Evolutionary conservation across 2,113 vertebrate genomes (phyloP), one percentile per base, ranked within the genome.

Genomic region (Megaleporinus macrocephalus): DNA sequence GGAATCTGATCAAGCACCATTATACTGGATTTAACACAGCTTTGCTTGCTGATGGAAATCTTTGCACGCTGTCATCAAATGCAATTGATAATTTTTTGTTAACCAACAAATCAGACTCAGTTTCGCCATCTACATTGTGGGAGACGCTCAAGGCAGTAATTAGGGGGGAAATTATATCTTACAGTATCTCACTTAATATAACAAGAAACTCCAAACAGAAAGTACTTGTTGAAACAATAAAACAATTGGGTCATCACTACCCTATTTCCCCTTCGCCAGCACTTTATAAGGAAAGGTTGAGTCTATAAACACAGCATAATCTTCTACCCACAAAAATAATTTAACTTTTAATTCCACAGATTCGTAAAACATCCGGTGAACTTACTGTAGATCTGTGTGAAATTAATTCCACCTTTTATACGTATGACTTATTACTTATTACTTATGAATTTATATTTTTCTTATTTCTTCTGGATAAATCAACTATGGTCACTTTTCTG

Each of bases 381-480:
- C 36, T 76, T 18, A 62, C 57, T n/a, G 33, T 63, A 0, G 33
- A 76, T 29, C 55, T 14, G 18, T 5, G 13, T 29, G 57, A 63
- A 76, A 76, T 76, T 62, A 76, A 76, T 26, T 55, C 18, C 29
- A 63, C 74, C 5, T 76, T 27, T 18, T 22, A 44, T 24, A 26
- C 24, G 5, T 76, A 44, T 44, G 5, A 44, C 41, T 44, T 10
- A 63, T 4, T 36, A 4, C 3, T 7, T 36, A 36, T 36, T 7
- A 36, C 36, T n/a, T 36, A 36, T 36, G 3, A 5, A 57, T 14
- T 55, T 74, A 55, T 57, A 59, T 10, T 22, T 27, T 22, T 57
- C 22, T n/a, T 16, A 30, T 20, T 30, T n/a, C 71, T 49, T 16
- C 18, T 9, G 1, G 72, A 74, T 26, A 22, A 11, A 6, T 55